phyloP scores from a whole-genome alignment of 2,797 vertebrate species.

The Liparis tanakae region DNA sequence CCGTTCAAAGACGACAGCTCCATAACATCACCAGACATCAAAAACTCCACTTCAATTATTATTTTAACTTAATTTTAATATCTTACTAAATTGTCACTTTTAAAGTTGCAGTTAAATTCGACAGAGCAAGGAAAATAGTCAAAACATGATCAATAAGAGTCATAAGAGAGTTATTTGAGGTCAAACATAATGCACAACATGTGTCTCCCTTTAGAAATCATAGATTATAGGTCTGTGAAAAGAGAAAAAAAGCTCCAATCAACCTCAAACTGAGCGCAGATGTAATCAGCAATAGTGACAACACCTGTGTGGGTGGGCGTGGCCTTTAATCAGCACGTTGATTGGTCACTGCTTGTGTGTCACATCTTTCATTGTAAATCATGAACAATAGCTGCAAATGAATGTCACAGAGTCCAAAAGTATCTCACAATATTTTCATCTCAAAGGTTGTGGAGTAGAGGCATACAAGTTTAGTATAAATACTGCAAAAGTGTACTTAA shows the following conservation, averaged over 20 bases:
- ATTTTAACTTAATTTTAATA: background rate
- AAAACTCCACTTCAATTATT: background rate
- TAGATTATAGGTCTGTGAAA: slow-evolving; percentile 1
- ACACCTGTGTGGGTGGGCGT: background rate
- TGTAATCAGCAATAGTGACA: background rate
- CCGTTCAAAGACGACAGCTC: background rate
- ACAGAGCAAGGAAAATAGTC: background rate
- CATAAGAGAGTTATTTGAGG: background rate
- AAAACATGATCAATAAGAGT: background rate
- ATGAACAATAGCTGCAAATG: background rate
- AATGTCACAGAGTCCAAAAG: background rate
- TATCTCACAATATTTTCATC: background rate
- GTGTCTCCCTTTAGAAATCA: background rate
- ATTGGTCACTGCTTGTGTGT: background rate
- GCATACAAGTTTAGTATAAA: background rate
- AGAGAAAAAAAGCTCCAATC: background rate
- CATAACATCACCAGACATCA: background rate
- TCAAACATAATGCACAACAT: no score
- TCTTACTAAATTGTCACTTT: no score
- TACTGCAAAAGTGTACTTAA: background rate
- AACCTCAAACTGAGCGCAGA: background rate
- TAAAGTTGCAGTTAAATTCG: no score
- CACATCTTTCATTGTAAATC: background rate
- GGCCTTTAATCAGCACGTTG: background rate
- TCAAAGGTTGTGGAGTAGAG: background rate